Conservation (phyloP, 2,113 vertebrate species). For the Hemiscyllium ocellatum region DNA sequence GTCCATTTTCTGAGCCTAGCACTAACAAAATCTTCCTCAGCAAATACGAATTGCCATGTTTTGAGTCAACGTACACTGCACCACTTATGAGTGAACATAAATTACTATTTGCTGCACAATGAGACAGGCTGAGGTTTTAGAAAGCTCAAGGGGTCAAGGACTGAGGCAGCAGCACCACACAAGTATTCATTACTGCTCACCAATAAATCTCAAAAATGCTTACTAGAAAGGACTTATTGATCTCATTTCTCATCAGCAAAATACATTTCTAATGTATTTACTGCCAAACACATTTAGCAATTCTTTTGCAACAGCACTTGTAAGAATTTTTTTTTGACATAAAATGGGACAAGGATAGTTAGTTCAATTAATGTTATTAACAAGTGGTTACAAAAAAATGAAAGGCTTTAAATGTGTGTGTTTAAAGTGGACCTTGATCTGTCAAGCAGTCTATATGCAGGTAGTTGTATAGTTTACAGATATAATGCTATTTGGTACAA, state of each 20-base stretch:
- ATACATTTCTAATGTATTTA: slow-evolving; percentile 49
- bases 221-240: slow-evolving; percentile 48
- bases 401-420: background rate
- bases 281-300: slow-evolving; percentile 44
- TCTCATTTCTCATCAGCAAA: slow-evolving; percentile 47
- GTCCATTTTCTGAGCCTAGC: slow-evolving; percentile 21
- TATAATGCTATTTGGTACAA: background rate
- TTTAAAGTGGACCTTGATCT: slow-evolving; percentile 25
- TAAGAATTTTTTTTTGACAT: slow-evolving; percentile 5
- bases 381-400: background rate
- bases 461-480: background rate
- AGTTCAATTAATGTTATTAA: slow-evolving; percentile 40
- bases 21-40: slow-evolving; percentile 32
- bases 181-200: slow-evolving; percentile 46
- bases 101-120: slow-evolving; percentile 39
- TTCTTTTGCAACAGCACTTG: slow-evolving; percentile 28
- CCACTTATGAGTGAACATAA: slow-evolving; percentile 41
- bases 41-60: slow-evolving; percentile 37
- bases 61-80: slow-evolving; percentile 38
- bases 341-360: slow-evolving; percentile 24
- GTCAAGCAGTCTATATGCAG: background rate
- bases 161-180: slow-evolving; percentile 42
- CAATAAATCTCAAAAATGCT: slow-evolving; percentile 51
- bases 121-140: slow-evolving; percentile 38
- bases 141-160: slow-evolving; percentile 48